Base-by-base conservation (phyloP, 2,113 vertebrate species). In the Eretmochelys imbricata region DNA sequence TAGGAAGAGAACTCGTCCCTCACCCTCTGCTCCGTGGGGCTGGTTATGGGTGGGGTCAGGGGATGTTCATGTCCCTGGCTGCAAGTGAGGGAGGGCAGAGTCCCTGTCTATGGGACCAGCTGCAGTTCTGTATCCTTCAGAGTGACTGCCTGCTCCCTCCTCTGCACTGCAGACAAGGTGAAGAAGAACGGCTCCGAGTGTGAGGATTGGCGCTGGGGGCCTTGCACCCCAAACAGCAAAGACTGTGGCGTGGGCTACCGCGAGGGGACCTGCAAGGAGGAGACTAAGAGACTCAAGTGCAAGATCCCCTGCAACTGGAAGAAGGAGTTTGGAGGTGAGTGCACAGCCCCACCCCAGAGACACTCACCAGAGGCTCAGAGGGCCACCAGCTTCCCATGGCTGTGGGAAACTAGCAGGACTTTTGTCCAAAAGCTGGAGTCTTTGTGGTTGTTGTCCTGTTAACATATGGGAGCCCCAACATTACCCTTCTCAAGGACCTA, bases 261-360 rank as follows among this genome's bases (percentile, higher is more conserved):
- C 0, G 99, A 99, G 79, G 99, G 98, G 6, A 98, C 98, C 78
- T 99, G 99, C 85, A 98, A 98, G 13, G 98, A 98, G 0, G 98
- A 98, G 91, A 99, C 97, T 1, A 98, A 98, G 97, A 98, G 99
- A 92, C 96, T 99, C 84, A 98, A 98, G 93, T 99, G 99, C 98
- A 99, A 98, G 97, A 98, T 99, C 89, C 99, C 99, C 49, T 99
- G 99, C 98, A 99, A 99, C 98, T 99, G 99, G 99, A 99, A 99
- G 98, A 99, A 99, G 97, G 99, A 99, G 93, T 99, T 99, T 91
- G 99, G 99, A 98, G 99, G 99, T 99, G 96, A 98, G 98, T 76
- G 4, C 9, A 0, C 55, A 55, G 22, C 31, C 24, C 31, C 20
- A 46, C 49, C 51, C 24, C 46, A 72, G 38, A 27, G 25, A 93